Evolutionary conservation across 2,888 invertebrate genomes (phyloP).

Genomic region (Nymphalis c-album): DNA sequence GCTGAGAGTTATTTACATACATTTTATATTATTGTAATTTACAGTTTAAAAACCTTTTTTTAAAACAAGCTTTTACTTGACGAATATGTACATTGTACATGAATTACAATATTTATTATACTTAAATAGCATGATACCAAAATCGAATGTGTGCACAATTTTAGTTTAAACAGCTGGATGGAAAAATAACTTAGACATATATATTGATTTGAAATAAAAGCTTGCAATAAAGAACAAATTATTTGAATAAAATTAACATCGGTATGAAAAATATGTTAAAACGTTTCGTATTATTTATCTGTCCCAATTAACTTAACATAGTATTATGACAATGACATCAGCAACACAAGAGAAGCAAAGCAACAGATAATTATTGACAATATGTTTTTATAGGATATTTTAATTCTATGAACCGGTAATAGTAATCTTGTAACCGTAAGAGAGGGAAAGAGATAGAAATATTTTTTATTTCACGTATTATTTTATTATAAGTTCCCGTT

Average conservation of each 20-base stretch:
- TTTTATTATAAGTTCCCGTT: not conserved
- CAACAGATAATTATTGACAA: conserved; percentile 8
- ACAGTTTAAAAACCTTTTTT: too few species aligned
- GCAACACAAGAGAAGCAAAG: conserved; percentile 27
- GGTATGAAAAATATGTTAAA: not conserved
- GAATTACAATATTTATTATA: too few species aligned
- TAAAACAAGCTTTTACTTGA: too few species aligned
- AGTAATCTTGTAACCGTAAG: conserved; percentile 2
- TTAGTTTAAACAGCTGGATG: too few species aligned
- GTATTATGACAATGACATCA: conserved; percentile 23
- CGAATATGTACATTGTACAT: too few species aligned
- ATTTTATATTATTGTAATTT: too few species aligned
- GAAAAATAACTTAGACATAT: too few species aligned
- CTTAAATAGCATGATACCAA: too few species aligned
- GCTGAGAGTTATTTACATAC: too few species aligned
- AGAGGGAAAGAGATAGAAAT: not conserved
- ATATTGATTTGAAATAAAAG: too few species aligned
- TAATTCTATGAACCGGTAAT: conserved; percentile 4
- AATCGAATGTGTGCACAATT: too few species aligned
- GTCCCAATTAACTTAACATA: conserved; percentile 10
- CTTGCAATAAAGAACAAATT: too few species aligned
- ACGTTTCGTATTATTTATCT: not conserved
- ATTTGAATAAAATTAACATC: not conserved
- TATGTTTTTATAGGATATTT: not conserved
- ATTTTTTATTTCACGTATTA: conserved; percentile 20